Evolutionary conservation across 2,113 vertebrate species (phyloP), one percentile per base, ranked within the genome.

Genomic region (Atrichornis clamosus): DNA sequence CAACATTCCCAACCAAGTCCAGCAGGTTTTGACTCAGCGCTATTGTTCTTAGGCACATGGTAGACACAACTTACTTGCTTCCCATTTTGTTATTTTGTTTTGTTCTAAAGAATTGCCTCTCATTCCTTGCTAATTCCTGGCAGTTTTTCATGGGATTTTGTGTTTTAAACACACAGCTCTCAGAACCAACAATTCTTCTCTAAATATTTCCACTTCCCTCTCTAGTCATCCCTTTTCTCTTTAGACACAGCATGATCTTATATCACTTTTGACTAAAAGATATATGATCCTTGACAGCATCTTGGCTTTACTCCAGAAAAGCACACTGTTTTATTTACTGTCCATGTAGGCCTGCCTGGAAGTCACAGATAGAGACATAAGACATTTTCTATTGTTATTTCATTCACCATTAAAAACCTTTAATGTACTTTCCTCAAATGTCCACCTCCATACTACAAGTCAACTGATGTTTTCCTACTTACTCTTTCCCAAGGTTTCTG

Each of bases 21-120:
- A 95, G 74, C 81, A 95, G 87, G 74, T 92, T 94, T 95, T 93
- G 73, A 95, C 76, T 87, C 86, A 84, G 76, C 0, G 0, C 55
- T 95, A 81, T 90, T 89, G 80, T 95, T 92, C 77, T 89, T 82
- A 82, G 85, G 77, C 89, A 72, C 73, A 72, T 84, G 14, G 81
- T 72, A 94, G 91, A 81, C 64, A 73, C 78, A 94, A 95, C n/a
- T 87, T 75, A 72, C 72, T 86, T 78, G 56, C 30, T 95, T 62
- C 56, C 70, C 69, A 44, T 70, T 50, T 85, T 65, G 52, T 62
- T 89, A 33, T 52, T 69, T 62, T 87, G n/a, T 80, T 93, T 89
- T 78, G 30, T 78, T 84, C 33, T 81, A 67, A 93, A 94, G 52
- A 17, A 52, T 75, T 81, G 68, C 73, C 15, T 76, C 83, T 77